Percentiles rank a stretch among this genome's conserved stretches.
phyloP scores from a whole-genome alignment of 2,888 invertebrate species.

The Seladonia tumulorum region DNA sequence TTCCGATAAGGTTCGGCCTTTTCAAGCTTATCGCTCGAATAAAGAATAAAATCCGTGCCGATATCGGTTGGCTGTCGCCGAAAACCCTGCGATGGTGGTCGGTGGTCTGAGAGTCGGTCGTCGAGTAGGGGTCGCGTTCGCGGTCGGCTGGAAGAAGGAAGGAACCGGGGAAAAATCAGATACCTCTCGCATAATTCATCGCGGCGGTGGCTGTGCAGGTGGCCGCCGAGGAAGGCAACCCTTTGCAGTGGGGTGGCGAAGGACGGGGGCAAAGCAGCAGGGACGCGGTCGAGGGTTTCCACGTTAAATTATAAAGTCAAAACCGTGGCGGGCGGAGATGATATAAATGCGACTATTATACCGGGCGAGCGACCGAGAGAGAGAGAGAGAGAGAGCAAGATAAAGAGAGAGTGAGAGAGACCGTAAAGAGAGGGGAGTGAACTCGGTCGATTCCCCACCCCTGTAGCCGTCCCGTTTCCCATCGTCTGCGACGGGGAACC shows the following conservation, averaged over 20 bases:
- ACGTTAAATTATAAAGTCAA: constrained; percentile 84
- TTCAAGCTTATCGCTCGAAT: constrained; percentile 8
- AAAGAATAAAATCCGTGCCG: constrained; percentile 1
- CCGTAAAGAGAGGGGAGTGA: not conserved
- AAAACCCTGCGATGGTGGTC: not conserved
- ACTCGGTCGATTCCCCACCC: constrained; percentile 58
- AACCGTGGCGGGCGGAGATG: constrained; percentile 80
- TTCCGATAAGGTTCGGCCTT: not conserved
- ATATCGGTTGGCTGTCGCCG: constrained; percentile 4
- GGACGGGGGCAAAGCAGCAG: constrained; percentile 35
- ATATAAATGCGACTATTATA: constrained; percentile 84
- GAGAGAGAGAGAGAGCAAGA: constrained; percentile 25
- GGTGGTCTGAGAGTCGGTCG: not conserved
- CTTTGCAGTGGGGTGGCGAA: constrained; percentile 66
- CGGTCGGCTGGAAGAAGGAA: not conserved
- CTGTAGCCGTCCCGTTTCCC: constrained; percentile 23
- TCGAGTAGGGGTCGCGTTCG: not conserved
- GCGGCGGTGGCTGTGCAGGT: constrained; percentile 49
- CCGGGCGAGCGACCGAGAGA: constrained; percentile 58
- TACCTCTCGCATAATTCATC: constrained; percentile 75
- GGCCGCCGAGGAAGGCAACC: constrained; percentile 67
- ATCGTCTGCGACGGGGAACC: constrained; percentile 34
- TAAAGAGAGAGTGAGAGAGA: constrained; percentile 3
- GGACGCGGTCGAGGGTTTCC: constrained; percentile 69
- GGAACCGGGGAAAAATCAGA: constrained; percentile 70